Evolutionary conservation across 2,888 invertebrate species (phyloP), one percentile per base, ranked within the genome.

Genomic region (Caenorhabditis drosophilae): DNA sequence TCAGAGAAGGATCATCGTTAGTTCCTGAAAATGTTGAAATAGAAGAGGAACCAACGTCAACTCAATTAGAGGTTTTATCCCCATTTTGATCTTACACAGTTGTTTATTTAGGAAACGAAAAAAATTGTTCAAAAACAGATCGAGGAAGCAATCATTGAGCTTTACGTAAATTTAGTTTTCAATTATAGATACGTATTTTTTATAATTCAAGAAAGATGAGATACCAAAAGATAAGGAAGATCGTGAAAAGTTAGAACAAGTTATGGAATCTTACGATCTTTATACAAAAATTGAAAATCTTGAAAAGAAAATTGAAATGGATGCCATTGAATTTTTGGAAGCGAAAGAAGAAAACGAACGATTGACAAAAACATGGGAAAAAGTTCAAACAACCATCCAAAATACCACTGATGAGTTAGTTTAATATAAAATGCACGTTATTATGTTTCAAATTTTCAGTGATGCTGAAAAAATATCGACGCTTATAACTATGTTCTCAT

Each of bases 401-500:
- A 4, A 4, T 6, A 38, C 23, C n/a, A 20, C n/a, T 2, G n/a
- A 4, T 2, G 23, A 4, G 49, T 49, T 23, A 36, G 49, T 18
- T 18, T 3, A 20, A 3, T 16, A 20, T n/a, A n/a, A n/a, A n/a
- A n/a, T n/a, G n/a, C n/a, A n/a, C n/a, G n/a, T n/a, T n/a, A n/a
- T n/a, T n/a, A n/a, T n/a, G n/a, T n/a, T n/a, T n/a, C n/a, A n/a
- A n/a, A n/a, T 46, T 54, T 54, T 26, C 41, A 55, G 54, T 1
- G 54, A 47, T 27, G 7, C 36, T 15, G 20, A 25, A 1, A 26
- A 40, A 41, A 47, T 55, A 16, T 15, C 47, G 1, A 47, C 44
- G n/a, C 3, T 55, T 4, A 22, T 47, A 7, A 18, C 2, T 1
- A 15, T 22, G 0, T 55, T 18, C 45, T 4, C 22, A 16, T 3